These are phyloP conservation scores for Calliopsis andreniformis DNA, from an alignment of 1,140 invertebrate genomes.

Conservation along the genomic window DNA sequence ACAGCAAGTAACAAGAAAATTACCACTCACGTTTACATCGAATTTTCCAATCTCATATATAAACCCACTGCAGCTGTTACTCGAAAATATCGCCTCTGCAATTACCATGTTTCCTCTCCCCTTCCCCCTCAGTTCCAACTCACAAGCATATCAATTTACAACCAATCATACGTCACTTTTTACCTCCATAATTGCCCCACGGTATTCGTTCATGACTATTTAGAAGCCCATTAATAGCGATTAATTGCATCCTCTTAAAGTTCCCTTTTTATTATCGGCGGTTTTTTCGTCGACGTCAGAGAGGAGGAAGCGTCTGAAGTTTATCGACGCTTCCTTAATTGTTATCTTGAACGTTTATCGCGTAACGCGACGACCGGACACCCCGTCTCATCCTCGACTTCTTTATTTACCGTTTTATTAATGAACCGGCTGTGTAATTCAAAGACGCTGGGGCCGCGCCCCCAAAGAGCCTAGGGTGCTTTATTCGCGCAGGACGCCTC, in stretches of 20 bases:
- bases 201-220: neutral
- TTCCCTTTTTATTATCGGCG: neutral
- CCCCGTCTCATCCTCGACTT: conserved; percentile 1
- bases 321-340: neutral
- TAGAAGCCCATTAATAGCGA: neutral
- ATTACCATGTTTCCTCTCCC: no score
- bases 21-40: no score
- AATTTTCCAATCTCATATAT: no score
- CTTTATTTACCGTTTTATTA: conserved; percentile 41
- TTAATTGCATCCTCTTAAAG: neutral
- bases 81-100: no score
- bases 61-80: no score
- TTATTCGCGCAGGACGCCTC: conserved; percentile 39
- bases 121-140: no score
- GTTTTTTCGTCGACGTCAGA: neutral
- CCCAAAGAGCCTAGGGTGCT: conserved; percentile 11
- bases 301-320: neutral
- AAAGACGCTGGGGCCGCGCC: conserved; percentile 19
- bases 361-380: neutral
- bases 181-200: neutral
- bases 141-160: no score
- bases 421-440: conserved; percentile 41
- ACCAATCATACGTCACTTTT: neutral
- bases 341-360: neutral
- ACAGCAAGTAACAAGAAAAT: no score